Evolutionary conservation across 2,888 invertebrate species (phyloP), one percentile per base, ranked within the genome.

Genomic region (Pollenia angustigena): DNA sequence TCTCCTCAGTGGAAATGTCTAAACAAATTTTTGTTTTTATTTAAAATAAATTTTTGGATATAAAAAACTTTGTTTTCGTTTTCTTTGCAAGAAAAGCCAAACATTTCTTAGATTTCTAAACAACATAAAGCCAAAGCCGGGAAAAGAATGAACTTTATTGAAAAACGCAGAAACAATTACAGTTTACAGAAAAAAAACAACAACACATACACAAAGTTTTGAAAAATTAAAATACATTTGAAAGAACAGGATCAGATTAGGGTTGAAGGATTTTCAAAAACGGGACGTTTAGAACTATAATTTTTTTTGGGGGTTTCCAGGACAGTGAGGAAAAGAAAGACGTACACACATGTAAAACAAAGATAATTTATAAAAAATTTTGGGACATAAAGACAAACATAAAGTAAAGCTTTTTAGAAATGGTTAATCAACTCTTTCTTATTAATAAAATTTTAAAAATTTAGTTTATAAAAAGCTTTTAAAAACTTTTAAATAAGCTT

Each of bases 21-120:
- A 82, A 52, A 76, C 60, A 52, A 64, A 82, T 76, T 72, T 50
- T 64, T 69, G 23, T 60, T 14, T 48, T 79, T 76, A 52, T 4
- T 18, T 44, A 69, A 76, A 68, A 40, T 40, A 52, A 58, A 48
- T 42, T 32, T 1, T 18, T 10, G 12, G 56, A 23, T 14, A 58
- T 32, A 32, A 32, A 4, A 32, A 32, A 32, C 32, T 32, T 6
- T 32, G 32, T 7, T 32, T 58, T 54, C 18, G 9, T 42, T 7
- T 40, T 60, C 46, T 62, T 66, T 11, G 18, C 44, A 12, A 62
- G n/a, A 81, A 64, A 81, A 44, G 32, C 32, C 50, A 62, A 6
- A 16, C 56, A 58, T 76, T 76, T 56, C 42, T 62, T 68, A 72
- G 23, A 54, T 48, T 64, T 42, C 32, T 62, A 46, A 69, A 48